Base-by-base conservation (phyloP, 2,797 vertebrate genomes). In the Myotis vivesi region DNA sequence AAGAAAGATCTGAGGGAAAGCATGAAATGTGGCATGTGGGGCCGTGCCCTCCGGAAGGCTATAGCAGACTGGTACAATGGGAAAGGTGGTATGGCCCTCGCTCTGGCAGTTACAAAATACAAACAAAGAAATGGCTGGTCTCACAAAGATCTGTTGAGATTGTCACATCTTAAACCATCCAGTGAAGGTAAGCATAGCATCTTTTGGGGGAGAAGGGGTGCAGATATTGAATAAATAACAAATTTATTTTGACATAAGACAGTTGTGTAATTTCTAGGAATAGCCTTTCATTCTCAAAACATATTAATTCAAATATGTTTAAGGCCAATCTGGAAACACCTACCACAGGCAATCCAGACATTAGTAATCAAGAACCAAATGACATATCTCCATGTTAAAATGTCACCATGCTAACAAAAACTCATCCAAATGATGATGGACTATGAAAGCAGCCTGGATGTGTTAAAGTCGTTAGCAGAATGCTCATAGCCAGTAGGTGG, bases 21-120 rank as follows among this genome's bases (percentile, higher is more conserved):
- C 79, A 99, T 99, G 99, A 99, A 98, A 86, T 99, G 99, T 95
- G 99, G 99, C 92, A 99, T 99, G 92, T 99, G 99, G 99, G 99
- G 99, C 3, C 99, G 99, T 23, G 99, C 99, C 8, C 98, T 99
- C 95, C 98, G 99, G 95, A 99, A 99, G 98, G 99, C 99, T 0
- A 98, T 99, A 77, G 99, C 99, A 22, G 99, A 99, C 97, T 99
- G 99, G 99, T 99, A 99, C 97, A 99, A 99, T 92, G 98, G 98
- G 20, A 99, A 99, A 96, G 99, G 98, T 59, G 98, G 99, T 66
- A 98, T 99, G 98, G 98, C 98, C 87, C 98, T 99, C 82, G 99
- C 99, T 41, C 98, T 98, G 82, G 98, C 99, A 0, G 99, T 99
- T 95, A 99, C 99, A 95, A 99, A 98, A 96, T 99, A 99, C 96